Conservation (phyloP, 2,113 vertebrate species). For the Oncorhynchus clarkii region DNA sequence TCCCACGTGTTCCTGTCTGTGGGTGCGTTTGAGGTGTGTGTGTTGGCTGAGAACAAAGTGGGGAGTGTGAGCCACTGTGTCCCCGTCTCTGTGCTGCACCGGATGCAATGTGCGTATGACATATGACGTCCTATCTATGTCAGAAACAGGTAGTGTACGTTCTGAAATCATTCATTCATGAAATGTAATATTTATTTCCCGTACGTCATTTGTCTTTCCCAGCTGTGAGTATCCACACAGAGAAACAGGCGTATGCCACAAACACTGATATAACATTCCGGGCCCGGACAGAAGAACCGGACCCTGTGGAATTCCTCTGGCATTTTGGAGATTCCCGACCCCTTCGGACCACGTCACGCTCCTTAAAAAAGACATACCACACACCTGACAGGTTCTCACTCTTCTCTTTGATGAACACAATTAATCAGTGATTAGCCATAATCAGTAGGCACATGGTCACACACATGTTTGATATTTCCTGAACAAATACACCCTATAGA, state of each 20-base stretch:
- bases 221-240: conserved; percentile 69
- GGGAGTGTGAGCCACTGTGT: conserved; percentile 13
- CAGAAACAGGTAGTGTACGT: too few relatives aligned
- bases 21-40: conserved; percentile 27
- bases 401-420: too few relatives aligned
- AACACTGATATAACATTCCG: conserved; percentile 67
- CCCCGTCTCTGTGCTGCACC: conserved; percentile 23
- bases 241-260: conserved; percentile 68
- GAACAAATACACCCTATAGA: too few relatives aligned
- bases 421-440: background rate
- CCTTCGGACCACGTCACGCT: conserved; percentile 60
- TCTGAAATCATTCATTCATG: too few relatives aligned
- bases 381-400: conserved; percentile 66
- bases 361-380: conserved; percentile 61
- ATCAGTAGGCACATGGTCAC: too few relatives aligned
- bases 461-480: too few relatives aligned
- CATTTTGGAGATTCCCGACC: conserved; percentile 72
- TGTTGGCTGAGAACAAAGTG: conserved; percentile 16
- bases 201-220: conserved; percentile 5
- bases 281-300: conserved; percentile 54
- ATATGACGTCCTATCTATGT: too few relatives aligned
- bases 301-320: conserved; percentile 72
- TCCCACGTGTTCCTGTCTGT: conserved; percentile 16
- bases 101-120: conserved; percentile 40
- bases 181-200: background rate